These are phyloP conservation scores for Drosophila recens DNA, from an alignment of 2,888 invertebrate genomes.

Conservation along the genomic window DNA sequence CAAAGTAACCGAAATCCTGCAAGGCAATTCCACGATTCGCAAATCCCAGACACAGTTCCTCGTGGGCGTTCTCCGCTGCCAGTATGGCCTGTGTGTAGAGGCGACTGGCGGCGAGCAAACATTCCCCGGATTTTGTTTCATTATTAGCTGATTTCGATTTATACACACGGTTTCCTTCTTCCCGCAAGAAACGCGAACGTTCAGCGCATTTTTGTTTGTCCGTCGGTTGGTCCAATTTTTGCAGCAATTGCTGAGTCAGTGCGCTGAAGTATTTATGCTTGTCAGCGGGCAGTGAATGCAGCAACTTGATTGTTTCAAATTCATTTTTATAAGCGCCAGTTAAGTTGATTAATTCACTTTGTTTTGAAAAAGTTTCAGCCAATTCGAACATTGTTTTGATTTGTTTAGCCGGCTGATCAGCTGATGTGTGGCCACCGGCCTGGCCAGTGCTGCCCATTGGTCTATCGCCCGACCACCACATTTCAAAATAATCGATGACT, in stretches of 20 bases:
- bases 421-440: not conserved
- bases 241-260: conserved; percentile 47
- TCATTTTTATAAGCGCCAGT: conserved; percentile 61
- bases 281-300: conserved; percentile 32
- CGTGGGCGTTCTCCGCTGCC: conserved; percentile 63
- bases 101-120: conserved; percentile 65
- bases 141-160: conserved; percentile 22
- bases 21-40: conserved; percentile 83
- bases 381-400: conserved; percentile 30
- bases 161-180: conserved; percentile 74
- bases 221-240: conserved; percentile 31
- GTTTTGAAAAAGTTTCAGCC: conserved; percentile 20
- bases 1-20: conserved; percentile 79
- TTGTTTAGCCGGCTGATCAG: not conserved
- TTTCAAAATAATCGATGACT: too few relatives aligned
- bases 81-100: conserved; percentile 81
- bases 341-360: conserved; percentile 31
- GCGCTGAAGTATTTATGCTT: conserved; percentile 15
- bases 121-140: conserved; percentile 18
- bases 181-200: conserved; percentile 60
- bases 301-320: conserved; percentile 52
- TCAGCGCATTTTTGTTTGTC: conserved; percentile 21
- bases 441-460: too few relatives aligned
- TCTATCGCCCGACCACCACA: too few relatives aligned
- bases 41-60: conserved; percentile 74